Conservation (phyloP, 1,140 invertebrate species). For the Nebria ingens region DNA sequence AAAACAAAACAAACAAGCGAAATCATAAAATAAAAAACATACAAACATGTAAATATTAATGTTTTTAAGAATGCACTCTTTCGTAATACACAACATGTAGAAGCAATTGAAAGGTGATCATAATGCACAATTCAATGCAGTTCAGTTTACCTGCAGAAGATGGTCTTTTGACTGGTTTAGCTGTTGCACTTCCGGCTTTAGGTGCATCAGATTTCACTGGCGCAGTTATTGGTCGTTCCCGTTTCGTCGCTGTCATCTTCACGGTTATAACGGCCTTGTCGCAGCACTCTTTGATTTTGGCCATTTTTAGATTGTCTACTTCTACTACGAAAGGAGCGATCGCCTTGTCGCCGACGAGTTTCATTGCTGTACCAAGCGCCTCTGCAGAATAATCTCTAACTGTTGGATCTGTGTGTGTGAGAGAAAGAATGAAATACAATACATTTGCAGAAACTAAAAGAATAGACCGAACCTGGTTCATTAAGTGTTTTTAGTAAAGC, state of each 20-base stretch:
- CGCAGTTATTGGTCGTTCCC: constrained; percentile 46
- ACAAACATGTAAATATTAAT: constrained; percentile 3
- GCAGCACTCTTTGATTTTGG: constrained; percentile 89
- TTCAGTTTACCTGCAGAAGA: constrained; percentile 36
- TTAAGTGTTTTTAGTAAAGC: constrained; percentile 77
- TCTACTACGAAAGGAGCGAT: constrained; percentile 78
- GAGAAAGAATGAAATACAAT: too few species aligned
- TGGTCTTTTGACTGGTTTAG: constrained; percentile 45
- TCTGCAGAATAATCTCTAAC: constrained; percentile 80
- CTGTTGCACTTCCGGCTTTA: constrained; percentile 39
- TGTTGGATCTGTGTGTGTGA: constrained; percentile 62
- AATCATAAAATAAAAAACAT: constrained; percentile 13
- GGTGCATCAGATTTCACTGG: constrained; percentile 37
- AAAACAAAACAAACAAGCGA: constrained; percentile 9
- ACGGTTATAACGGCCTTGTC: constrained; percentile 83
- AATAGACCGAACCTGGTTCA: constrained; percentile 65
- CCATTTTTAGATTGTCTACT: constrained; percentile 83
- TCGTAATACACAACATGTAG: too few species aligned
- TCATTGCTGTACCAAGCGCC: constrained; percentile 89
- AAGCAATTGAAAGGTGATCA: neutral
- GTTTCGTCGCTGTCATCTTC: constrained; percentile 50
- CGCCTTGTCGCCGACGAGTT: constrained; percentile 85
- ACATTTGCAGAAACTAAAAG: constrained; percentile 10
- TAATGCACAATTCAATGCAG: neutral
- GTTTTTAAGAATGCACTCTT: too few species aligned